Base-by-base conservation (phyloP, 2,797 vertebrate species). In the Oreortyx pictus region DNA sequence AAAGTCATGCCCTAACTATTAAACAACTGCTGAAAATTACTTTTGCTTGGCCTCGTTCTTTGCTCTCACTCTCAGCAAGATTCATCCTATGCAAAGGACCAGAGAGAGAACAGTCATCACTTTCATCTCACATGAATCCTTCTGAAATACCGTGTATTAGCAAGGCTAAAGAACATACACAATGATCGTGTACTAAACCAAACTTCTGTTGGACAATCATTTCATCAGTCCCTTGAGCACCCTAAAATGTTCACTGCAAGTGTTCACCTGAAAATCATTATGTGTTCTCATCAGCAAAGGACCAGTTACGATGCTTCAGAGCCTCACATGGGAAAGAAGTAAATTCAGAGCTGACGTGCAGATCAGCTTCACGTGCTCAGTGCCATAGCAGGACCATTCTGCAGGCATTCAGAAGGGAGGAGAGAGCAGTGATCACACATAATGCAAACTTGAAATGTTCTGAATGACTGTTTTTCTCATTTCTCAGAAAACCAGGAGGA, bases 401-500 rank as follows among this genome's bases (percentile, higher is more conserved):
- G 56, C 67, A 94, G 81, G 22, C 71, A 91, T 33, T 44, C 49
- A 77, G 54, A 54, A 47, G 46, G 82, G 35, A 78, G 3, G 11
- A 82, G 52, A 74, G 2, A 71, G 31, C 75, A 4, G 0, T 14
- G 31, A 67, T 76, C 2, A 8, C 35, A 7, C 5, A 10, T 68
- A 49, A 37, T 39, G 20, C 46, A 89, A 66, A 77, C 72, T 75
- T 43, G 72, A 87, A 95, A 85, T 68, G 59, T 41, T 87, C 72
- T 59, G 19, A 93, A 67, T 59, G 44, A 82, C 37, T 79, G 49
- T n/a, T 91, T 91, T 91, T 19, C 81, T 81, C 64, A 76, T 88
- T 89, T 66, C 50, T 85, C 29, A 64, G 83, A 86, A 94, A 92
- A 93, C 70, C 50, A 75, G n/a, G 23, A 75, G 24, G 47, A 65